A percentile compares a stretch with the other conserved stretches of the same genome.
phyloP scores from a whole-genome alignment of 2,888 invertebrate genomes.

The Patella pellucida region DNA sequence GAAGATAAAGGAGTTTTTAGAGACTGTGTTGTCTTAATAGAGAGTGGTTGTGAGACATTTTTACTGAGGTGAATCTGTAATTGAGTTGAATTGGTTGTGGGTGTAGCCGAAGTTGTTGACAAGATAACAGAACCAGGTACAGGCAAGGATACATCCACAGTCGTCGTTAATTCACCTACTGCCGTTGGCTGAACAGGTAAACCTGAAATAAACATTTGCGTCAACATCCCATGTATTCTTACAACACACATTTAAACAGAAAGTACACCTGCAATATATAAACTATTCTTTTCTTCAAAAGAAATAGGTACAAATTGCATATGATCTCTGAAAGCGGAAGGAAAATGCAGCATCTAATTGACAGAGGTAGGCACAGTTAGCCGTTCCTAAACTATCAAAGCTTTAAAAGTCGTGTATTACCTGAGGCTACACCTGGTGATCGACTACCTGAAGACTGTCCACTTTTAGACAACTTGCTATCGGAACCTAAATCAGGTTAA shows the following conservation, averaged over 20 bases:
- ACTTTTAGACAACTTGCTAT: constrained; percentile 21
- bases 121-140: constrained; percentile 14
- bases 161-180: constrained; percentile 13
- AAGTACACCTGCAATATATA: no score
- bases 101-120: constrained; percentile 21
- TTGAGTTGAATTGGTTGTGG: constrained; percentile 35
- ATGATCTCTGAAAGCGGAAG: no score
- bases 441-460: constrained; percentile 15
- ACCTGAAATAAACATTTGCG: not conserved
- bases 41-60: constrained; percentile 36
- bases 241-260: no score
- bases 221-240: no score
- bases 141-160: constrained; percentile 6
- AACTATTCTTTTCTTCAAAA: no score
- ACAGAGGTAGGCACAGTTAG: no score
- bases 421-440: not conserved
- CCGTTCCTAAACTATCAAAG: no score
- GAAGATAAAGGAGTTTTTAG: constrained; percentile 39
- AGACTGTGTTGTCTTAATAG: constrained; percentile 37
- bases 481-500: constrained; percentile 17
- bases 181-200: not conserved
- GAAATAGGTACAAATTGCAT: no score
- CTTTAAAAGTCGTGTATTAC: not conserved
- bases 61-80: constrained; percentile 48
- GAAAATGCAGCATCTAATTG: no score